A percentile compares a stretch with the other conserved stretches of the same genome.
Evolutionary conservation across 2,888 invertebrate genomes (phyloP).

Genomic region (Andrena camellia): DNA sequence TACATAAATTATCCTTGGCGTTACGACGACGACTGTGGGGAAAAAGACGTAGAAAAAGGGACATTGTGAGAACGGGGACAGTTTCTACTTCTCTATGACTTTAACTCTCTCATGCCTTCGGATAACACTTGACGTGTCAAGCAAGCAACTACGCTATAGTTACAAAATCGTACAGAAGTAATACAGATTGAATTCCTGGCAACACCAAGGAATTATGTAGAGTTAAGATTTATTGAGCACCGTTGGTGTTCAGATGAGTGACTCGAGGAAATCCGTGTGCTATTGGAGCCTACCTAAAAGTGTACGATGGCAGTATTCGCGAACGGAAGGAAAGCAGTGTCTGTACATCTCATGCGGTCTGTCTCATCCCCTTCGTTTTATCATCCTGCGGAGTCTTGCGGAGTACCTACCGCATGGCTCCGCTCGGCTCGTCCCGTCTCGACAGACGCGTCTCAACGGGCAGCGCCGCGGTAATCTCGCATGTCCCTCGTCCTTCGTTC

Average conservation of each 20-base stretch:
- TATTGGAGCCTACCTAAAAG: neutral
- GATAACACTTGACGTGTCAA: neutral
- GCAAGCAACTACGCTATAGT: neutral
- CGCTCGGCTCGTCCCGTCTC: conserved; percentile 51
- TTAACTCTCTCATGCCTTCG: neutral
- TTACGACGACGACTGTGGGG: conserved; percentile 63
- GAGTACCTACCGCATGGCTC: conserved; percentile 70
- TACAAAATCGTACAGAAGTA: too few species aligned
- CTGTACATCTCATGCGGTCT: conserved; percentile 66
- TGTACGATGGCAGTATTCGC: conserved; percentile 5
- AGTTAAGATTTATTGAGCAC: too few species aligned
- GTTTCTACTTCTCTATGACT: conserved; percentile 1
- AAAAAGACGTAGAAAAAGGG: conserved; percentile 27
- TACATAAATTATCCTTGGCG: conserved; percentile 77
- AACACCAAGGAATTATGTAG: too few species aligned
- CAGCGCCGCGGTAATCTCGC: conserved; percentile 70
- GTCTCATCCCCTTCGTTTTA: conserved; percentile 71
- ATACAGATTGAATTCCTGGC: too few species aligned
- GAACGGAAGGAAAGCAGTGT: conserved; percentile 51
- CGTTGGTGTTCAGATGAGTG: neutral
- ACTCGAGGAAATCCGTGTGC: neutral
- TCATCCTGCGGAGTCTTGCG: conserved; percentile 68
- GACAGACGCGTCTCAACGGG: conserved; percentile 67
- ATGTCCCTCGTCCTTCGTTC: conserved; percentile 69
- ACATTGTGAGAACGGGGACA: neutral